Conservation (phyloP, 2,113 vertebrate genomes). For the Tiliqua scincoides region DNA sequence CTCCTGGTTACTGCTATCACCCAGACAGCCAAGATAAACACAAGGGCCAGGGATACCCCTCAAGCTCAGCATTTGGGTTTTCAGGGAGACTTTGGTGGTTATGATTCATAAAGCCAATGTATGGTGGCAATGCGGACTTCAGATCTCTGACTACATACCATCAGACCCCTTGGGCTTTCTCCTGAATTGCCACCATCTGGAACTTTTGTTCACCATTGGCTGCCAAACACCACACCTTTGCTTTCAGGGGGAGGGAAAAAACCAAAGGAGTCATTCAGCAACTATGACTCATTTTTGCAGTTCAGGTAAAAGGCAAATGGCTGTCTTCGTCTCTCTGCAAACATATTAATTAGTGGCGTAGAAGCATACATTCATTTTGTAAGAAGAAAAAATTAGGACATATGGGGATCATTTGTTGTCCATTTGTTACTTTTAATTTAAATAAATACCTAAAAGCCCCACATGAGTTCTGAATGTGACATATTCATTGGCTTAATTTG, state of each 20-base stretch:
- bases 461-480: too few species aligned
- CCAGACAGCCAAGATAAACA: too few species aligned
- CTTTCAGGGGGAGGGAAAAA: slow-evolving; percentile 39
- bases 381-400: too few species aligned
- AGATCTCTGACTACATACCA: too few species aligned
- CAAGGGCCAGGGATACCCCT: too few species aligned
- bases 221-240: not conserved
- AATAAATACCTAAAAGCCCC: too few species aligned
- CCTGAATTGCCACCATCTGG: slow-evolving; percentile 34
- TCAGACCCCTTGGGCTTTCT: not conserved
- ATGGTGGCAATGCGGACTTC: not conserved
- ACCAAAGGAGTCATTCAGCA: slow-evolving; percentile 52
- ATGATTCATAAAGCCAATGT: not conserved
- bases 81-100: not conserved
- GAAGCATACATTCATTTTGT: too few species aligned
- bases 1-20: too few species aligned
- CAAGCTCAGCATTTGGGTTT: too few species aligned
- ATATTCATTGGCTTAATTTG: too few species aligned
- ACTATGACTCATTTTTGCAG: slow-evolving; percentile 60
- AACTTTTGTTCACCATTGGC: slow-evolving; percentile 37
- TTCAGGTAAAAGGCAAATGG: slow-evolving; percentile 32
- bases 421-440: too few species aligned
- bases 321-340: slow-evolving; percentile 37
- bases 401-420: too few species aligned
- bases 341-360: slow-evolving; percentile 20